Percentiles rank a stretch among this genome's conserved stretches.
These are phyloP conservation scores for Dreissena rostriformis DNA, from an alignment of 1,140 invertebrate species.

Conservation along the genomic window DNA sequence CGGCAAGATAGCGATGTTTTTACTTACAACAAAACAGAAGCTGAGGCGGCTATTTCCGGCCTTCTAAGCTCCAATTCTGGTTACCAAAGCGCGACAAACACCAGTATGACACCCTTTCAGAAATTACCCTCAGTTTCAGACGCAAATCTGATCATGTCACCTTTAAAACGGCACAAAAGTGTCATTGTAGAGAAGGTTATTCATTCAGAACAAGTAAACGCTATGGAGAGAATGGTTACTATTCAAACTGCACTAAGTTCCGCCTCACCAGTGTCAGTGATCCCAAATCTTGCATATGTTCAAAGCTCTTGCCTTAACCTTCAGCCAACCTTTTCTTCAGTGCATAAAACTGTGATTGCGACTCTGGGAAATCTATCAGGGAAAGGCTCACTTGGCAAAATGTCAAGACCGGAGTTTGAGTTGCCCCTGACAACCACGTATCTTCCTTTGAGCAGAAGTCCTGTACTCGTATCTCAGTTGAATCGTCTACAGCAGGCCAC, in stretches of 20 bases:
- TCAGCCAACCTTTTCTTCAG: background rate
- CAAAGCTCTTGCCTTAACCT: background rate
- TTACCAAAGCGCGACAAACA: no score
- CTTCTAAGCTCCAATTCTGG: constrained; percentile 45
- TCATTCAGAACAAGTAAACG: background rate
- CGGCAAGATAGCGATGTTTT: constrained; percentile 75
- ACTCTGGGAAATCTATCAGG: constrained; percentile 2
- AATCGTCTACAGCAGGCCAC: background rate
- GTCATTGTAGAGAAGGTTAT: background rate
- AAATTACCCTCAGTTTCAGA: no score
- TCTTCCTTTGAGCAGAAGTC: constrained; percentile 4
- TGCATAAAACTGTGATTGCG: background rate
- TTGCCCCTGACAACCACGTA: constrained; percentile 21
- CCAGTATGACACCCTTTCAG: no score
- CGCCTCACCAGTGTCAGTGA: background rate
- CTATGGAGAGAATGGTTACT: background rate
- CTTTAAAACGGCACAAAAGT: background rate
- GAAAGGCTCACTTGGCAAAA: constrained; percentile 12
- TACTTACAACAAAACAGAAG: constrained; percentile 55
- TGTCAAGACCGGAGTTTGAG: constrained; percentile 7
- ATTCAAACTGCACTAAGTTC: background rate
- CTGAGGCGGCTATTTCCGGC: constrained; percentile 23
- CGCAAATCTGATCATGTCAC: no score
- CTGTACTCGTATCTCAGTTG: background rate
- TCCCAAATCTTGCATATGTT: background rate